Percentiles rank a stretch among this genome's conserved stretches.
phyloP scores from a whole-genome alignment of 2,113 vertebrate species.

The Megaleporinus macrocephalus region DNA sequence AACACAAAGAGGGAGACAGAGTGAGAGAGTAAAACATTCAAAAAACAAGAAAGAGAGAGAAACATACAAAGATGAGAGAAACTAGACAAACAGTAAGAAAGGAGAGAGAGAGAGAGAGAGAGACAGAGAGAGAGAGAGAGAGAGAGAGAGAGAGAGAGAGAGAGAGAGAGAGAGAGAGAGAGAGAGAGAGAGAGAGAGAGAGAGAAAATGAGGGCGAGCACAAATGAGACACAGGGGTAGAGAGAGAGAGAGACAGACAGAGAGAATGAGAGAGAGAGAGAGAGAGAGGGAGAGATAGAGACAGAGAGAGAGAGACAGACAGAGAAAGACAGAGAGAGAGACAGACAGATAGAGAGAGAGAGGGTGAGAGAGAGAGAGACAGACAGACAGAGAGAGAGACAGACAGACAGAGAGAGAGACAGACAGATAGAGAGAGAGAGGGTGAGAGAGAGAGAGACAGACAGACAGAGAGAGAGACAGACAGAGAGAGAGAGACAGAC shows the following conservation, averaged over 20 bases:
- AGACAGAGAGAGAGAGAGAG: not conserved
- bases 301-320: not conserved
- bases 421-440: slow-evolving; percentile 37
- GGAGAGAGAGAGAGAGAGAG: too few species aligned
- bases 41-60: not conserved
- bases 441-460: not conserved
- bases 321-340: too few species aligned
- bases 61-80: not conserved
- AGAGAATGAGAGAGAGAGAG: not conserved
- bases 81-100: not conserved
- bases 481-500: not conserved
- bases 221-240: slow-evolving; percentile 29
- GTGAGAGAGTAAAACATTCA: too few species aligned
- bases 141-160: not conserved
- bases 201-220: too few species aligned
- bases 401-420: not conserved
- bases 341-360: not conserved
- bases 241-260: slow-evolving; percentile 15
- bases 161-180: slow-evolving; percentile 3
- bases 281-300: not conserved
- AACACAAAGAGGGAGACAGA: not conserved
- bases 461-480: slow-evolving; percentile 12
- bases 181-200: not conserved
- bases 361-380: slow-evolving; percentile 1
- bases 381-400: not conserved